Percentiles rank a stretch among this genome's conserved stretches.
These are phyloP conservation scores for Tachina fera DNA, from an alignment of 2,888 invertebrate genomes.

Conservation along the genomic window DNA sequence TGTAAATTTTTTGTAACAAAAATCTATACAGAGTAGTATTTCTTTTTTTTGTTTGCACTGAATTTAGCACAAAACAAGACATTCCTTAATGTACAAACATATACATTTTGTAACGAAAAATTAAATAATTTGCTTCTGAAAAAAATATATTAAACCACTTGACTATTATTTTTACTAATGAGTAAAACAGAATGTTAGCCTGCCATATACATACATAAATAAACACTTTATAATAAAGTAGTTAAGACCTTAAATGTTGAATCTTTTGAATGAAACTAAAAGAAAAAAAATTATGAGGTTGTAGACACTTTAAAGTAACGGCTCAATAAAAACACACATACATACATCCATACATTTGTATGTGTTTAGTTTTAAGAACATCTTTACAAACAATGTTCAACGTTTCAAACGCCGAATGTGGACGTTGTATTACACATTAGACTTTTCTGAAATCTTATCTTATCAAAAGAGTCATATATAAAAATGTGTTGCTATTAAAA, in stretches of 20 bases:
- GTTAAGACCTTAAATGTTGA: conserved; percentile 43
- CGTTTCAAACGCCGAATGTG: background rate
- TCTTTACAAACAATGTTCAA: background rate
- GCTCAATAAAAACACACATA: conserved; percentile 8
- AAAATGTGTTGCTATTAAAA: conserved; percentile 47
- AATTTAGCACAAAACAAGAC: conserved; percentile 18
- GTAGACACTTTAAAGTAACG: conserved; percentile 5
- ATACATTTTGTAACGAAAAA: conserved; percentile 31
- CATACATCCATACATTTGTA: too few relatives aligned
- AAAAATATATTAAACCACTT: conserved; percentile 5
- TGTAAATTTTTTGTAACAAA: conserved; percentile 30
- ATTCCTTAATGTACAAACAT: conserved; percentile 29
- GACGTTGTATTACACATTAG: conserved; percentile 31
- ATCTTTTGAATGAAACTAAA: conserved; percentile 37
- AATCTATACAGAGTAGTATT: conserved; percentile 51
- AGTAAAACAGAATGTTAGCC: conserved; percentile 47
- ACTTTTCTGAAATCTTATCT: conserved; percentile 56
- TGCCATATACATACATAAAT: conserved; percentile 64
- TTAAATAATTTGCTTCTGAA: background rate
- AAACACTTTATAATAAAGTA: conserved; percentile 58
- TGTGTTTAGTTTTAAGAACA: background rate
- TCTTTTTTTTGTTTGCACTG: background rate
- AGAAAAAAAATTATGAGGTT: conserved; percentile 40
- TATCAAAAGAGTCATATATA: conserved; percentile 60
- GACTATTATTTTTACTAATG: conserved; percentile 25